These are phyloP conservation scores for Mugil cephalus DNA, from an alignment of 2,113 vertebrate species.

Conservation along the genomic window DNA sequence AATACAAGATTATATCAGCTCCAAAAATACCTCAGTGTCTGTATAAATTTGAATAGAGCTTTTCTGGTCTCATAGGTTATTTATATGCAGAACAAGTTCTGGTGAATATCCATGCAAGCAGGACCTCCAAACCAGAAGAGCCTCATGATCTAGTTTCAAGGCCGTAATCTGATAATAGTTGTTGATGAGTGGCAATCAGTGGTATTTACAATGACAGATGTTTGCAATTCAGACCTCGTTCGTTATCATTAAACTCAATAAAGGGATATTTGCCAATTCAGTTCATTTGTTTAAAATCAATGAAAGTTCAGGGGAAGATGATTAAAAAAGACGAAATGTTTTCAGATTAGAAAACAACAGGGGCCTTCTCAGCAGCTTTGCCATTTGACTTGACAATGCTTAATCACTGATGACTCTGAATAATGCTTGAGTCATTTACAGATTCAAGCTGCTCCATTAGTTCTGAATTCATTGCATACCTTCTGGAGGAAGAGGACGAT, in stretches of 20 bases:
- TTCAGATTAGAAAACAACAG: background rate
- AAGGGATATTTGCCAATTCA: background rate
- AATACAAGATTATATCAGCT: slow-evolving; percentile 39
- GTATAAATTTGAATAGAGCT: slow-evolving; percentile 14
- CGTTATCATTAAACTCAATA: background rate
- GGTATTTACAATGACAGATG: slow-evolving; percentile 9
- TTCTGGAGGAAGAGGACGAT: slow-evolving; percentile 98
- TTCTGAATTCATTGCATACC: slow-evolving; percentile 33
- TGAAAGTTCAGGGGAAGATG: background rate
- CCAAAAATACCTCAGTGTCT: slow-evolving; percentile 30
- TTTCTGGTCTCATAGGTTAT: slow-evolving; percentile 33
- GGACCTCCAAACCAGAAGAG: background rate
- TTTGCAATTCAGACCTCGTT: slow-evolving; percentile 13
- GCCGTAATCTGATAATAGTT: slow-evolving; percentile 29
- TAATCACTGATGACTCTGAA: background rate
- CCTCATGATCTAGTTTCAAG: slow-evolving; percentile 1
- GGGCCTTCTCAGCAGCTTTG: background rate
- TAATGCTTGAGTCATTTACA: background rate
- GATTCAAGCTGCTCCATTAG: background rate
- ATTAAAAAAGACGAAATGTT: background rate
- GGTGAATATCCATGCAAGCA: slow-evolving; percentile 28
- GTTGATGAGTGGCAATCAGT: slow-evolving; percentile 13
- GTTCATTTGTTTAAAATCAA: background rate
- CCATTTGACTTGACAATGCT: too few relatives aligned
- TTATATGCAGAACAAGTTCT: slow-evolving; percentile 33